A percentile compares a stretch with the other conserved stretches of the same genome.
These are phyloP conservation scores for Drosophila pandora DNA, from an alignment of 1,140 invertebrate species.

Conservation along the genomic window DNA sequence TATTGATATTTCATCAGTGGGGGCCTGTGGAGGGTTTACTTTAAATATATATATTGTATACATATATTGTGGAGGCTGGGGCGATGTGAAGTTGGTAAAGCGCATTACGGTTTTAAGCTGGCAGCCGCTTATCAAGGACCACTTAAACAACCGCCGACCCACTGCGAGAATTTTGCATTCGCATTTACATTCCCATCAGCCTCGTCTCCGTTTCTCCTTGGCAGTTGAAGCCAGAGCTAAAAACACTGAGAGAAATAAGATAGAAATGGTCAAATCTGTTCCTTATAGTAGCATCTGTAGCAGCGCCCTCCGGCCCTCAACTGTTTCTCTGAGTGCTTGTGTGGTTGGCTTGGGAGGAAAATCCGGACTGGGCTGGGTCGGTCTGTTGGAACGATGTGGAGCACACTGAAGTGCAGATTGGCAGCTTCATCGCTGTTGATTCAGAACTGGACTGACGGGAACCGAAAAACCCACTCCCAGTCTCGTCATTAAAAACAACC, in stretches of 20 bases:
- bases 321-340: conserved; percentile 14
- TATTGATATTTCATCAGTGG: conserved; percentile 68
- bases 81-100: conserved; percentile 55
- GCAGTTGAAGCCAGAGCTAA: conserved; percentile 19
- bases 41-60: neutral
- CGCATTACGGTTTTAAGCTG: conserved; percentile 68
- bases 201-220: neutral
- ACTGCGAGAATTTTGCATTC: conserved; percentile 43
- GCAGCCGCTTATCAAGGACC: conserved; percentile 75
- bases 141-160: conserved; percentile 66
- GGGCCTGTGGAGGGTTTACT: conserved; percentile 34
- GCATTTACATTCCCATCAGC: conserved; percentile 25
- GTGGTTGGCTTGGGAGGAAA: conserved; percentile 30
- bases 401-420: conserved; percentile 43
- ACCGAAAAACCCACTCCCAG: conserved; percentile 53
- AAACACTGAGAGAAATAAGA: conserved; percentile 7
- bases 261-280: neutral
- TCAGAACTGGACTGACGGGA: conserved; percentile 71
- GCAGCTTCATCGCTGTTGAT: conserved; percentile 51
- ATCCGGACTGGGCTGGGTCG: conserved; percentile 4
- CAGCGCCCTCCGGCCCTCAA: too few species aligned
- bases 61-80: conserved; percentile 14
- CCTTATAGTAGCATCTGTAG: too few species aligned
- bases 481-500: conserved; percentile 59
- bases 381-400: conserved; percentile 8